A percentile compares a stretch with the other conserved stretches of the same genome.
phyloP scores from a whole-genome alignment of 2,888 invertebrate genomes.

The Sthenelais limicola region DNA sequence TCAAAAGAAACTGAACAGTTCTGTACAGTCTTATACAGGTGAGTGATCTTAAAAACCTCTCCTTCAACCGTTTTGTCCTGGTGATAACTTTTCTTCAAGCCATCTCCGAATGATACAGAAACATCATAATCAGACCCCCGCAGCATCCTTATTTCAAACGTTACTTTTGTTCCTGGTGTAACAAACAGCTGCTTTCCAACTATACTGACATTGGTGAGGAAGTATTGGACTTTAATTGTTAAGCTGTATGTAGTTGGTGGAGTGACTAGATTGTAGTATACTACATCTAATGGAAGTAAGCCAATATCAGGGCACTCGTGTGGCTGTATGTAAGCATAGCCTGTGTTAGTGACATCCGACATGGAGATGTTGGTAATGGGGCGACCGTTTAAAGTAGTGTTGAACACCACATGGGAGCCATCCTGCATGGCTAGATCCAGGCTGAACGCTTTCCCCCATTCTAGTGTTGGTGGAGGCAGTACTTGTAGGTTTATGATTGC shows the following conservation, averaged over 20 bases:
- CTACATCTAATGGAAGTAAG: background rate
- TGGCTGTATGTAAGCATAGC: background rate
- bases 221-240: background rate
- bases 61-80: background rate
- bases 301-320: background rate
- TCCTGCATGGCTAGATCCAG: background rate
- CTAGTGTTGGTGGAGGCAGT: background rate
- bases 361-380: slow-evolving; percentile 15
- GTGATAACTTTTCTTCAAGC: background rate
- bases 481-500: background rate
- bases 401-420: background rate
- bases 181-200: background rate
- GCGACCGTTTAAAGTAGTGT: background rate
- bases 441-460: background rate
- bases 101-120: background rate
- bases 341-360: background rate
- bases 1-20: slow-evolving; percentile 9
- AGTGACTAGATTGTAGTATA: slow-evolving; percentile 1
- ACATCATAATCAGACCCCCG: background rate
- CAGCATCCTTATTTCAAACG: slow-evolving; percentile 5
- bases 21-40: background rate
- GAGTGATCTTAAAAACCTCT: background rate
- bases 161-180: background rate
- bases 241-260: background rate
- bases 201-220: background rate